Base-by-base conservation (phyloP, 2,888 invertebrate genomes). In the Andrena haemorrhoa region DNA sequence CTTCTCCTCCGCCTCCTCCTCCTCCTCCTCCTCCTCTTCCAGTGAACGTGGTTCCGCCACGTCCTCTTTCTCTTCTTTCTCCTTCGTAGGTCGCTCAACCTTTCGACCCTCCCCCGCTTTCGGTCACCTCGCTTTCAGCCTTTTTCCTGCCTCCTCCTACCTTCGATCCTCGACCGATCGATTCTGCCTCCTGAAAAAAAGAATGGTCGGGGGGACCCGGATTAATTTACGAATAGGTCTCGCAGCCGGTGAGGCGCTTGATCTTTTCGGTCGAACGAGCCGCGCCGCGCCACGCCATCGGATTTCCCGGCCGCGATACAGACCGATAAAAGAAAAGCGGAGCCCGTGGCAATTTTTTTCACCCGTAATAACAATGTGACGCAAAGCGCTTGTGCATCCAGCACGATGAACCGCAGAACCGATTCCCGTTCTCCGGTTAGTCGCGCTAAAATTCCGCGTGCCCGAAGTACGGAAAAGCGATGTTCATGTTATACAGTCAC, bases 21-120 rank as follows among this genome's bases (percentile, higher is more conserved):
- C 33, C 10, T 69, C 79, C 53, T 63, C 58, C 61, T 58, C 71
- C 20, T 71, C 74, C 74, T 77, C 65, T 61, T 53, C 51, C 73
- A 51, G 8, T 63, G 72, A 72, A 80, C 79, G 78, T 66, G 79
- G 61, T 80, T 80, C 83, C 83, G 71, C 70, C 72, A 71, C 75
- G 65, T 82, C 79, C 84, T 83, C 71, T 71, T 74, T 56, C 81
- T 74, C 73, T 78, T 76, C 85, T 73, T 85, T 76, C 72, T 68
- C 65, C 68, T 73, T 70, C 77, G 74, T 79, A 64, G 78, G 78
- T 82, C 79, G 82, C 86, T 87, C 84, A 82, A 87, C 86, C 86
- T 87, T 78, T 82, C 86, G 87, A 86, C 83, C 85, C 82, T 83
- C 71, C 79, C 56, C 29, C 64, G 63, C 70, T 63, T 26, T 56